Base-by-base conservation (phyloP, 30 jellyfish, hydroid and myxozoan species). In the Haliclystus octoradiatus region DNA sequence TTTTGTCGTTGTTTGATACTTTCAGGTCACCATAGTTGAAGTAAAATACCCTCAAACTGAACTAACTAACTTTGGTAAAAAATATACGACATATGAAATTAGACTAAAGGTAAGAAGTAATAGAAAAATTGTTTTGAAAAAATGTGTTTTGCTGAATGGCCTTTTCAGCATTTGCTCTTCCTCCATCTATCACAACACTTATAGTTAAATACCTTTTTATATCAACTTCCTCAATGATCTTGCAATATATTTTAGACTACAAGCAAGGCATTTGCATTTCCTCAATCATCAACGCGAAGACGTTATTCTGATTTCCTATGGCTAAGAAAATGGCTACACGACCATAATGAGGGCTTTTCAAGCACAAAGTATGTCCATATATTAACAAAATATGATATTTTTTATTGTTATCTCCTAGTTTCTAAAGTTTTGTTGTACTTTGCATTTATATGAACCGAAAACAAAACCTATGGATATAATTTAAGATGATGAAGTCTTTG, bases 281-380 rank as follows among this genome's bases (percentile, higher is more conserved):
- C 80, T 22, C 81, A 68, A 62, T 84, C 95, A 30, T 31, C 87
- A 26, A 89, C 75, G n/a, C 67, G 95, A 72, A 76, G 95, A 28
- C 63, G 95, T 2, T 84, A 84, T 49, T 84, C 95, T 0, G 95
- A 84, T 63, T 84, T 84, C 65, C 83, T 84, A 25, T 84, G 95
- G 95, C 62, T 84, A 22, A 65, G 83, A 46, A 66, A 53, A 31
- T 84, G 95, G 95, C 72, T 84, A 61, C 77, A 75, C 32, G 86
- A 71, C 49, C 68, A 84, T 31, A 84, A 84, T 49, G 95, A 84
- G 61, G 95, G 92, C 2, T 84, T 84, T 49, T 74, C 95, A 0
- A 70, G 84, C 63, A 77, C 69, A 34, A 53, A 79, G 91, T 77
- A 68, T 5, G 57, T 5, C 9, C 57, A 40, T 9, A 5, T 19